phyloP scores from a whole-genome alignment of 2,888 invertebrate genomes.

The Erebia ligea region DNA sequence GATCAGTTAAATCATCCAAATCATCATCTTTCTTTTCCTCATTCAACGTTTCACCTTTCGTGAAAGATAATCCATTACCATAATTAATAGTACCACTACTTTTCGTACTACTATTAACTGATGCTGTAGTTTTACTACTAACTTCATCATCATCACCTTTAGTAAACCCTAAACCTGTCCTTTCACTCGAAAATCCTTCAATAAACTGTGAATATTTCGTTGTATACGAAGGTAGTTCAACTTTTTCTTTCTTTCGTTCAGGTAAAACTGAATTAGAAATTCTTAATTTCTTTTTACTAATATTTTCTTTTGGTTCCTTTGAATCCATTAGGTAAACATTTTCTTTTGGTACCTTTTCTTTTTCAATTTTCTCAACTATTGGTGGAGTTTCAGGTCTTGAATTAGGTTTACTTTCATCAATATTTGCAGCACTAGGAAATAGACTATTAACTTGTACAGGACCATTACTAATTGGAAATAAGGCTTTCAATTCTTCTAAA shows the following conservation, averaged over 20 bases:
- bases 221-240: constrained; percentile 65
- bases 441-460: constrained; percentile 38
- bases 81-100: constrained; percentile 52
- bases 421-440: constrained; percentile 52
- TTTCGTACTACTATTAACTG: neutral
- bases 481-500: constrained; percentile 49
- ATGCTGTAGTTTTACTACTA: constrained; percentile 60
- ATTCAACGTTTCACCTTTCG: constrained; percentile 79
- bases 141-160: constrained; percentile 54
- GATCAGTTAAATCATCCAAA: constrained; percentile 63
- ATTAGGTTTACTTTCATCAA: constrained; percentile 49
- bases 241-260: constrained; percentile 61
- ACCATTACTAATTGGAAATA: constrained; percentile 56
- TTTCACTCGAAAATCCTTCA: constrained; percentile 72
- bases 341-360: constrained; percentile 57
- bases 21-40: constrained; percentile 68
- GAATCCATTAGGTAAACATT: constrained; percentile 66
- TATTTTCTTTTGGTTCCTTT: constrained; percentile 55
- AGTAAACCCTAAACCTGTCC: constrained; percentile 77
- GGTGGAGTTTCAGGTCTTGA: constrained; percentile 43
- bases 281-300: constrained; percentile 66
- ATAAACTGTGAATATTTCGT: constrained; percentile 76
- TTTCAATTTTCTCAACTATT: constrained; percentile 43
- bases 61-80: constrained; percentile 75
- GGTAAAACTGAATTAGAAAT: constrained; percentile 74